A percentile compares a stretch with the other conserved stretches of the same genome.
Evolutionary conservation across 2,888 invertebrate genomes (phyloP).

Genomic region (Bugula neritina): DNA sequence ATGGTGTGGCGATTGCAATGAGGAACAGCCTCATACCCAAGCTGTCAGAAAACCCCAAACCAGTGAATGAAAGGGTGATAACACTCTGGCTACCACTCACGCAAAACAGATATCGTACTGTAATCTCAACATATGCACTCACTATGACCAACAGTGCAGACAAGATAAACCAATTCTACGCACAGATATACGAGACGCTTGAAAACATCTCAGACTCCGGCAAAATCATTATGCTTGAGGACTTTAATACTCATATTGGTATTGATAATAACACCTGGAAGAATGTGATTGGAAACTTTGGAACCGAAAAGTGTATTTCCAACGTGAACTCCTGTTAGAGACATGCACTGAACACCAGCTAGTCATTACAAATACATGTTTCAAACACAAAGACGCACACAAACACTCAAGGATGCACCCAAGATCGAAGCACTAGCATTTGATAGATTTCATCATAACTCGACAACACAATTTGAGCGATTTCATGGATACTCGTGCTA

Average conservation of each 20-base stretch:
- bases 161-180: no score
- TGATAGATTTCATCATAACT: background rate
- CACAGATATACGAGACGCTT: background rate
- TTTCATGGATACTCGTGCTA: background rate
- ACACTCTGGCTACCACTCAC: no score
- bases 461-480: background rate
- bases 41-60: background rate
- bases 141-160: no score
- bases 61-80: no score
- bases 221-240: background rate
- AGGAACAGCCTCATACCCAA: background rate
- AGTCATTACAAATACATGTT: background rate
- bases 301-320: background rate
- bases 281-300: background rate
- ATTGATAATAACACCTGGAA: background rate
- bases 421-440: background rate
- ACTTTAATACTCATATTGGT: background rate
- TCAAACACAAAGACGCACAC: background rate
- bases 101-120: no score
- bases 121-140: no score
- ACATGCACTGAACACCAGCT: background rate
- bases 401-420: background rate
- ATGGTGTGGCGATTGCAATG: background rate
- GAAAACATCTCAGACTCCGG: background rate
- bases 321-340: background rate